Base-by-base conservation (phyloP, 2,888 invertebrate species). In the Macaria notata region DNA sequence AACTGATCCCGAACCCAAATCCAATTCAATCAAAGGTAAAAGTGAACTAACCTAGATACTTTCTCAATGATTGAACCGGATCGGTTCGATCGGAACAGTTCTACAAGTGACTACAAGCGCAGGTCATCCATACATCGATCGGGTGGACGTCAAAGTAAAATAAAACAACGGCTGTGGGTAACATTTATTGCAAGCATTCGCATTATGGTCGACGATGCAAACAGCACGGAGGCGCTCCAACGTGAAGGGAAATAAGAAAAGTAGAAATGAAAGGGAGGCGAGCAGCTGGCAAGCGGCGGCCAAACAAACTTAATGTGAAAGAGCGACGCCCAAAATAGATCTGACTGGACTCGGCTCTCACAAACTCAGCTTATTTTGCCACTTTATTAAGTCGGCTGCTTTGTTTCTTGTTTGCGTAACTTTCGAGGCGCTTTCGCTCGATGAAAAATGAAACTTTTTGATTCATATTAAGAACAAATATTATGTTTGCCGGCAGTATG, bases 171-270 rank as follows among this genome's bases (percentile, higher is more conserved):
- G 73, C 82, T 73, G 55, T 58, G 49, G 75, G 66, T 69, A 85
- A 88, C 83, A 87, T 91, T 91, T 91, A 90, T 91, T 91, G 75
- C 73, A 74, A 71, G 82, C 79, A 72, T 79, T 76, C 64, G 75
- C 69, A 69, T 71, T 64, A 75, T 71, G 71, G 64, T 75, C 69
- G 65, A 75, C 75, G 78, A 76, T 73, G 74, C 76, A 74, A 71
- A 78, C 78, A 79, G 76, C 75, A 58, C 59, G 42, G 76, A 67
- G 66, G 49, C 66, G 65, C 72, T 69, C 72, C 69, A 64, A 71
- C 54, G 70, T 76, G 76, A 75, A 72, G 77, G 72, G 72, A 65
- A 78, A 81, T 79, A 70, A 73, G 77, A 83, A 80, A 76, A 74
- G 70, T 72, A 73, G 72, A 75, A 75, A 82, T 75, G 73, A 76